Percentiles rank a stretch among this genome's conserved stretches.
Evolutionary conservation across 1,140 invertebrate genomes (phyloP).

Genomic region (Drosophila persimilis): DNA sequence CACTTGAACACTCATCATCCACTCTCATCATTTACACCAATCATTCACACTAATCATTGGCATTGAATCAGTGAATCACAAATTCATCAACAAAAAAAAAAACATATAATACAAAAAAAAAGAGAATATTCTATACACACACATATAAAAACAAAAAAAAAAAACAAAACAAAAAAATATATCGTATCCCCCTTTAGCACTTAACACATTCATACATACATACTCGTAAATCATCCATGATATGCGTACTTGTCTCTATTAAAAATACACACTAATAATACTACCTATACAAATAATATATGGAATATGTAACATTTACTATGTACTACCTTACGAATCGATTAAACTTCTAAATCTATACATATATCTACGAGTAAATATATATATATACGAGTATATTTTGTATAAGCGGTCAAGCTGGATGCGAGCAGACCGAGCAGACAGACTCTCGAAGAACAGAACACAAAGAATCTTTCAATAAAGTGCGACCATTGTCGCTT

Average conservation of each 20-base stretch:
- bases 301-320: constrained; percentile 70
- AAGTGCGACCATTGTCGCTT: constrained; percentile 80
- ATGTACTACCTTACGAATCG: constrained; percentile 69
- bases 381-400: constrained; percentile 63
- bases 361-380: constrained; percentile 46
- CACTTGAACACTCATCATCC: constrained; percentile 9
- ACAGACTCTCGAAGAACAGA: constrained; percentile 61
- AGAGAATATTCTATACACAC: constrained; percentile 8
- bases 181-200: constrained; percentile 55
- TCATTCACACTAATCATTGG: constrained; percentile 48
- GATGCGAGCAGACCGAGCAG: constrained; percentile 47
- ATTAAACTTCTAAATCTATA: constrained; percentile 68
- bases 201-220: constrained; percentile 52
- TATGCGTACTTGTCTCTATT: constrained; percentile 78
- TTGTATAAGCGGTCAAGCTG: constrained; percentile 64
- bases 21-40: constrained; percentile 26
- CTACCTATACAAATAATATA: constrained; percentile 47
- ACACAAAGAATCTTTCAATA: constrained; percentile 75
- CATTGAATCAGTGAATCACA: constrained; percentile 30
- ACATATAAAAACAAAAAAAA: constrained; percentile 29
- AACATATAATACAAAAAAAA: constrained; percentile 5
- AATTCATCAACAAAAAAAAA: constrained; percentile 23
- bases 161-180: constrained; percentile 43
- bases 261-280: constrained; percentile 55
- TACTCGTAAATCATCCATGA: constrained; percentile 44